Evolutionary conservation across 2,113 vertebrate genomes (phyloP).

Genomic region (Tauraco erythrolophus): DNA sequence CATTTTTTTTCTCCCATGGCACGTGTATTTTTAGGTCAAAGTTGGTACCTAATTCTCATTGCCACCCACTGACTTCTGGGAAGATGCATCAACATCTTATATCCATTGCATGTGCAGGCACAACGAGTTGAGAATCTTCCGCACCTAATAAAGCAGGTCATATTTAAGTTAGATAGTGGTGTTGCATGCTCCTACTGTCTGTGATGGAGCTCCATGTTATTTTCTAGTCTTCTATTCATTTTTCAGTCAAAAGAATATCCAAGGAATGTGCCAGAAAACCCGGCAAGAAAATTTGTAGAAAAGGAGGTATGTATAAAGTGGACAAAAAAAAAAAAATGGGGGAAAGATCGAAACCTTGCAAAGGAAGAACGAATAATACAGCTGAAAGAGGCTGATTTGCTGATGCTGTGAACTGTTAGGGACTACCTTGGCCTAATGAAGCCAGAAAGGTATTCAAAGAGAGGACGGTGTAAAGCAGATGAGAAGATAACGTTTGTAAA

Average conservation of each 20-base stretch:
- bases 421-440: conserved; percentile 42
- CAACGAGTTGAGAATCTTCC: conserved; percentile 81
- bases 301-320: conserved; percentile 99
- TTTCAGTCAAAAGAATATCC: conserved; percentile 99
- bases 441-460: conserved; percentile 50
- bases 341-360: conserved; percentile 38
- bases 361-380: conserved; percentile 56
- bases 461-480: conserved; percentile 50
- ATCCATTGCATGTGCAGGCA: conserved; percentile 91
- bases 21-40: conserved; percentile 85
- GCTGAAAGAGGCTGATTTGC: conserved; percentile 50
- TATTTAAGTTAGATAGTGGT: conserved; percentile 82
- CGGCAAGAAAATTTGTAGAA: conserved; percentile 99
- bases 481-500: conserved; percentile 60
- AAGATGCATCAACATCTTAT: conserved; percentile 86
- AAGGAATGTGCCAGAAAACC: conserved; percentile 99
- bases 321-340: conserved; percentile 40
- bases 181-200: conserved; percentile 95
- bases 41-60: conserved; percentile 77
- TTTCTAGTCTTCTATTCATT: conserved; percentile 99
- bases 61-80: conserved; percentile 82
- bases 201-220: conserved; percentile 99
- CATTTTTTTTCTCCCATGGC: conserved; percentile 77
- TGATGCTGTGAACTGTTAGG: conserved; percentile 70
- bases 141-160: conserved; percentile 79